These are phyloP conservation scores for Eilema depressum DNA, from an alignment of 2,888 invertebrate species.

Conservation along the genomic window DNA sequence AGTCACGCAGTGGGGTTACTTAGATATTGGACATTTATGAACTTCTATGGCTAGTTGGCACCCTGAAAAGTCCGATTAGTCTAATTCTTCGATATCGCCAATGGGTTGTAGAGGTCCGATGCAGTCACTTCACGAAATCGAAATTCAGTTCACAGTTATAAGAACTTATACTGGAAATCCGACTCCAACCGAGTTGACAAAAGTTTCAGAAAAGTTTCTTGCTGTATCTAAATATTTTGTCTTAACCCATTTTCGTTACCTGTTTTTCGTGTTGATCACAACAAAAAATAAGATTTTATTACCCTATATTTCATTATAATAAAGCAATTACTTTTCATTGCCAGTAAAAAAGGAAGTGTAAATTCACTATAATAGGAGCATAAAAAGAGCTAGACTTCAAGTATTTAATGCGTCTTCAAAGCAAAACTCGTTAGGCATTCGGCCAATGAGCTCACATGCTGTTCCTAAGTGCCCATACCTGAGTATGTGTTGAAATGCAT, in stretches of 20 bases:
- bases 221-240: too few relatives aligned
- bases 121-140: too few relatives aligned
- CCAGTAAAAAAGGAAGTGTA: not conserved
- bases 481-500: conserved; percentile 6
- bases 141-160: too few relatives aligned
- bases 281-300: not conserved
- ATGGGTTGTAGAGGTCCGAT: too few relatives aligned
- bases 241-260: not conserved
- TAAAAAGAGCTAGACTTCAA: not conserved
- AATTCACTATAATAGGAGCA: not conserved
- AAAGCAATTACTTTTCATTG: not conserved
- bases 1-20: too few relatives aligned
- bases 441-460: not conserved
- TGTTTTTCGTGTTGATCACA: not conserved
- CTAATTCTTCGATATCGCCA: too few relatives aligned
- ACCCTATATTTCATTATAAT: not conserved
- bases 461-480: not conserved
- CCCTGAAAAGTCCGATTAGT: too few relatives aligned
- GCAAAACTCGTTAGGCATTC: not conserved
- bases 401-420: not conserved
- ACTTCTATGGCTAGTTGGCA: too few relatives aligned
- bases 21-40: too few relatives aligned
- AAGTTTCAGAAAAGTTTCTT: too few relatives aligned
- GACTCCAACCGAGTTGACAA: too few relatives aligned
- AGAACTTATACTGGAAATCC: too few relatives aligned